Base-by-base conservation (phyloP, 2,888 invertebrate species). In the Gandaritis pyraliata region DNA sequence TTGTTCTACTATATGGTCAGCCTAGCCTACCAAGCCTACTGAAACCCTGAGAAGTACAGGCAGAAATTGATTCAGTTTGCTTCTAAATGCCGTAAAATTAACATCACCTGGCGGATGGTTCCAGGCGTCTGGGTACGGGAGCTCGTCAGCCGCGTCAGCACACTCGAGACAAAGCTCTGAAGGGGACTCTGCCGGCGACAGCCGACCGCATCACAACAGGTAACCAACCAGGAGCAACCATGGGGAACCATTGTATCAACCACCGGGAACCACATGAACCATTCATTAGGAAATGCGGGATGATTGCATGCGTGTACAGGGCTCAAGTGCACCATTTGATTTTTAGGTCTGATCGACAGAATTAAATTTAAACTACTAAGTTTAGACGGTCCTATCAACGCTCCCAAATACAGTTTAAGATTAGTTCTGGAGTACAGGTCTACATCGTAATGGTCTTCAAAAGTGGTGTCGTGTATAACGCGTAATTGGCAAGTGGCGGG, bases 111-210 rank as follows among this genome's bases (percentile, higher is more conserved):
- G 12, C 49, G 10, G 64, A 16, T 56, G 36, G 58, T 53, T 94
- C 94, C 96, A 97, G 92, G 97, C 96, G 77, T 97, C 97, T 56
- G 98, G 97, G 65, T 98, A 98, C 89, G 97, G 97, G 88, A 97
- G 96, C 88, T 95, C 96, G 83, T 92, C 92, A 59, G 96, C 95
- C 72, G 96, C 96, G 86, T 95, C 96, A 69, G 97, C 96, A 85
- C 96, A 97, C 92, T 97, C 97, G 85, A 94, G 97, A 71, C 97
- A 97, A 88, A 97, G 97, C 89, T 96, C 97, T 69, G 94, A 94
- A 82, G 97, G 97, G 18, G 94, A 94, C 75, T 86, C 84, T 61
- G 84, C 85, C 43, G 82, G 80, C 38, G 87, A 83, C 77, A 66
- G 77, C 49, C 73, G 81, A 10, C 84, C 80, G 2, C 87, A 87